phyloP scores from a whole-genome alignment of 2,888 invertebrate genomes.

The Bhutanitis thaidina region DNA sequence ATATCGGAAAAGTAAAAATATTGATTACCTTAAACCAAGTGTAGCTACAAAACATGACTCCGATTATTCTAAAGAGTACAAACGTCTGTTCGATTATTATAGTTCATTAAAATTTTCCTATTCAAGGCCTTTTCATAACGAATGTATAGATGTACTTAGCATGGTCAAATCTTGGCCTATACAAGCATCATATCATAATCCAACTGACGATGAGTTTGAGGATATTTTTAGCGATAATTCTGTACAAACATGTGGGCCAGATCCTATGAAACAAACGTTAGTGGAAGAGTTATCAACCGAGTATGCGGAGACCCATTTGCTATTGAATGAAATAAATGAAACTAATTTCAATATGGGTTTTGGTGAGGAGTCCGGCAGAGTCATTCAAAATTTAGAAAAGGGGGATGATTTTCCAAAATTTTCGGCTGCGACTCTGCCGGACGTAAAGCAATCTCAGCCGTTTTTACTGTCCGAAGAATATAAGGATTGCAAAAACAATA shows the following conservation, averaged over 20 bases:
- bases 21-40: slow-evolving; percentile 54
- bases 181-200: slow-evolving; percentile 24
- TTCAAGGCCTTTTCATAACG: slow-evolving; percentile 57
- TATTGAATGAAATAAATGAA: slow-evolving; percentile 43
- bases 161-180: slow-evolving; percentile 56
- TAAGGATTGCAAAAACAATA: slow-evolving; percentile 30
- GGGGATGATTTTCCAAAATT: slow-evolving; percentile 56
- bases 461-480: slow-evolving; percentile 55
- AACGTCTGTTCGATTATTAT: slow-evolving; percentile 51
- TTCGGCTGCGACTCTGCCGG: slow-evolving; percentile 81
- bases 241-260: slow-evolving; percentile 26
- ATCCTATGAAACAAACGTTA: slow-evolving; percentile 49
- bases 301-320: slow-evolving; percentile 36
- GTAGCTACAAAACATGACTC: slow-evolving; percentile 34
- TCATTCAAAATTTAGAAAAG: slow-evolving; percentile 68
- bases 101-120: slow-evolving; percentile 64
- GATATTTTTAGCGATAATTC: slow-evolving; percentile 40
- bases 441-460: slow-evolving; percentile 79
- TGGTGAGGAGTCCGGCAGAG: slow-evolving; percentile 80
- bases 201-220: slow-evolving; percentile 27
- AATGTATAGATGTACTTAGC: slow-evolving; percentile 46
- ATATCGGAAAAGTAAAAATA: slow-evolving; percentile 63
- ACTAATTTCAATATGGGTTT: slow-evolving; percentile 76
- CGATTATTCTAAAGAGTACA: slow-evolving; percentile 53
- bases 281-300: slow-evolving; percentile 53